Conservation (phyloP, 2,888 invertebrate species). For the Hipparchia sbordonii region DNA sequence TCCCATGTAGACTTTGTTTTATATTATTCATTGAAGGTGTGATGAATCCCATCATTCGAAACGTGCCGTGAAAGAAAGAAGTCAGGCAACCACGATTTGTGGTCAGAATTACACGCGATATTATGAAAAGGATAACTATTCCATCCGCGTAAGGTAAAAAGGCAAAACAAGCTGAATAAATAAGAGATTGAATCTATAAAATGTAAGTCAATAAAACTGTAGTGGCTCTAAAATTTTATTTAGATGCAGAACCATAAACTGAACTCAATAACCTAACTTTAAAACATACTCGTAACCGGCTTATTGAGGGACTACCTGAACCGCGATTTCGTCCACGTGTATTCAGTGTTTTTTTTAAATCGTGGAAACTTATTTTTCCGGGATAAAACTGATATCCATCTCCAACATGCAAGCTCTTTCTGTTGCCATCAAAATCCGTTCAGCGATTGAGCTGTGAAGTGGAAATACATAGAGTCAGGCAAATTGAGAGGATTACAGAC, state of each 20-base stretch:
- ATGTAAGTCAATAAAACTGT: not conserved
- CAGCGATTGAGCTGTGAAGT: no score
- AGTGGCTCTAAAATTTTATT: not conserved
- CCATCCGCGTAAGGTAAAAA: not conserved
- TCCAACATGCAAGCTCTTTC: no score
- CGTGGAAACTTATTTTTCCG: no score
- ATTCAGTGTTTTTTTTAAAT: no score
- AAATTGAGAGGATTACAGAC: no score
- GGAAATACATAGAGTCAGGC: no score
- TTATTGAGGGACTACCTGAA: no score
- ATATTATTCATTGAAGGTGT: conserved; percentile 27
- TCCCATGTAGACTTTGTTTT: not conserved
- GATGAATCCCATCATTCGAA: conserved; percentile 28
- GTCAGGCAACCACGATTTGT: not conserved
- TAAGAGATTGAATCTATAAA: not conserved
- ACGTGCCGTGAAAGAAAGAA: conserved; percentile 28
- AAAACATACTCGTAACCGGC: no score
- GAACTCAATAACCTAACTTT: no score
- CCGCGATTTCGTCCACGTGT: no score
- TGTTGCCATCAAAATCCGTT: no score
- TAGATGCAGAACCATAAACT: not conserved
- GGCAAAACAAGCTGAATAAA: not conserved
- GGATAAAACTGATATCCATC: no score
- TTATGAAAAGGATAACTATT: not conserved
- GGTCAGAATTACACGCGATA: not conserved